Percentiles rank a stretch among this genome's conserved stretches.
phyloP scores from a whole-genome alignment of 37 sponge, comb jelly and placozoan species.

The Ephydatia muelleri region DNA sequence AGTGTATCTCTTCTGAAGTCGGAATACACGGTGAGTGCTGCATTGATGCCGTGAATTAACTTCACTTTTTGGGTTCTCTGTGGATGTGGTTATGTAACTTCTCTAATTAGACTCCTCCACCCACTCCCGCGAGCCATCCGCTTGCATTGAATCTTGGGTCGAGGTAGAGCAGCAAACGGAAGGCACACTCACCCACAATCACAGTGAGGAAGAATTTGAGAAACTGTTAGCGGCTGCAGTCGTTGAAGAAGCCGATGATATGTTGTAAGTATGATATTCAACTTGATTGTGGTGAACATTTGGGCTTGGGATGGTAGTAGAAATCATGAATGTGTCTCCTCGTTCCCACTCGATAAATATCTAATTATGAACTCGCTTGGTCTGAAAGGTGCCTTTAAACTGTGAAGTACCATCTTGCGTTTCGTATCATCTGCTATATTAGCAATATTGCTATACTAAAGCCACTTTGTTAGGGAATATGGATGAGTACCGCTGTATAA shows the following conservation, averaged over 20 bases:
- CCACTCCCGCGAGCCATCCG: background rate
- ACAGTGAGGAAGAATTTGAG: conserved; percentile 44
- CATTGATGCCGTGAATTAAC: background rate
- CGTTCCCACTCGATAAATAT: too few relatives aligned
- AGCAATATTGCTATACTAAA: too few relatives aligned
- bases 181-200: conserved; percentile 35
- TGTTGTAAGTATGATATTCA: background rate
- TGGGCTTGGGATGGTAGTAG: too few relatives aligned
- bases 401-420: too few relatives aligned
- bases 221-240: conserved; percentile 48
- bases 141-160: conserved; percentile 41
- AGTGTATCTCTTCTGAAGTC: too few relatives aligned
- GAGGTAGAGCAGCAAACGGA: conserved; percentile 22
- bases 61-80: background rate
- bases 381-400: too few relatives aligned
- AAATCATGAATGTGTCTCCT: too few relatives aligned
- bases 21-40: background rate
- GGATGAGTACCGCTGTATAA: too few relatives aligned
- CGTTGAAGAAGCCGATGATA: conserved; percentile 23
- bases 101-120: background rate
- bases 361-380: too few relatives aligned
- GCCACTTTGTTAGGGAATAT: too few relatives aligned
- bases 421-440: too few relatives aligned
- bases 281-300: too few relatives aligned
- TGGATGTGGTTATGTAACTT: background rate